phyloP scores from a whole-genome alignment of 2,888 invertebrate genomes.

The Drosophila sordidapex region DNA sequence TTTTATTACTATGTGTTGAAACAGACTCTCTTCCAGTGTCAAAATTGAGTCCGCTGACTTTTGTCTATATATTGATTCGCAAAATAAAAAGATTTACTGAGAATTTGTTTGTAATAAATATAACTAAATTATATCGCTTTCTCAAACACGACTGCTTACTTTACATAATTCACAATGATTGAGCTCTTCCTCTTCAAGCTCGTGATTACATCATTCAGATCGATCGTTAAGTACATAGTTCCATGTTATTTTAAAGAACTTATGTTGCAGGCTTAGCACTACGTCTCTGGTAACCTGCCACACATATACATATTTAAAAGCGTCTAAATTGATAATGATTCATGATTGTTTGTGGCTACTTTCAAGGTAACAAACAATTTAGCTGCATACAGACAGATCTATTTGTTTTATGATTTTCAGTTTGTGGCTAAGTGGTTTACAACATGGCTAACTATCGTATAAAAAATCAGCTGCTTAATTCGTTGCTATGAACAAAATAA shows the following conservation, averaged over 20 bases:
- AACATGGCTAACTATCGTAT: constrained; percentile 15
- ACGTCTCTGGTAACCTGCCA: too few relatives aligned
- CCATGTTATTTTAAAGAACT: too few relatives aligned
- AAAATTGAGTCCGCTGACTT: not conserved
- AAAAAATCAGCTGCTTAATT: constrained; percentile 21
- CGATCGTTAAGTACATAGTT: too few relatives aligned
- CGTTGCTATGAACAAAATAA: constrained; percentile 25
- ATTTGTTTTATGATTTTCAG: not conserved
- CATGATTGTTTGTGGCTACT: not conserved
- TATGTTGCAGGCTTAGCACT: too few relatives aligned
- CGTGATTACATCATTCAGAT: too few relatives aligned
- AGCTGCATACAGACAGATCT: not conserved
- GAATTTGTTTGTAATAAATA: not conserved
- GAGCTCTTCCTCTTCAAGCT: not conserved
- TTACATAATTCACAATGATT: fast-evolving
- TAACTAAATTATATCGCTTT: not conserved
- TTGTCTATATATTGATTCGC: not conserved
- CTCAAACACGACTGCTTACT: not conserved
- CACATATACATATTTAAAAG: too few relatives aligned
- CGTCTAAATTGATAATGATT: too few relatives aligned
- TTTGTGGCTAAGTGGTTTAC: constrained; percentile 1
- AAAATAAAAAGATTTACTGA: not conserved
- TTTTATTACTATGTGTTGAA: not conserved
- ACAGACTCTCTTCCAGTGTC: not conserved
- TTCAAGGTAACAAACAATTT: not conserved